These are phyloP conservation scores for Holothuria leucospilota DNA, from an alignment of 53 echinoderm and acorn worm species.

Conservation along the genomic window DNA sequence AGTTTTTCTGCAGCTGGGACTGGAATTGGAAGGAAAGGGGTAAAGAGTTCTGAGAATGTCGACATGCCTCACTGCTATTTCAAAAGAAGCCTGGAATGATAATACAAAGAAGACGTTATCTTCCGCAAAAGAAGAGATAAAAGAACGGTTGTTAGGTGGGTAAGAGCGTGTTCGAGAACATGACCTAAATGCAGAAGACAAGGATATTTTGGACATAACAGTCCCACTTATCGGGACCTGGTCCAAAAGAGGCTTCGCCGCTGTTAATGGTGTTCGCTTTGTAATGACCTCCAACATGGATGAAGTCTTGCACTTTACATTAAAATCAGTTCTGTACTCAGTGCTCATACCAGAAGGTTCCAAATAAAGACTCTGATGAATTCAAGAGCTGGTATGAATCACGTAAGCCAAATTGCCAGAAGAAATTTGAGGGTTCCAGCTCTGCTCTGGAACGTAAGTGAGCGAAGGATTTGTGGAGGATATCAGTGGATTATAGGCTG, in stretches of 20 bases:
- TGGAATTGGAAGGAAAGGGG: constrained; percentile 1
- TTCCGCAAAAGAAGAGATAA: constrained; percentile 4
- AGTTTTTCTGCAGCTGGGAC: constrained; percentile 29
- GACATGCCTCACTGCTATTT: constrained; percentile 12
- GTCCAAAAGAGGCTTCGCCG: constrained; percentile 54
- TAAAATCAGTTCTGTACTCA: constrained; percentile 32
- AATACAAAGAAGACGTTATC: constrained; percentile 17
- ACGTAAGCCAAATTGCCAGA: neutral
- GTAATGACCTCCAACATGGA: constrained; percentile 46
- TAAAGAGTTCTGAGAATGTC: constrained; percentile 8
- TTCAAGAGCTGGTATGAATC: constrained; percentile 19
- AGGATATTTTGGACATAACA: constrained; percentile 22
- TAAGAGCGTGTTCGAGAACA: constrained; percentile 21
- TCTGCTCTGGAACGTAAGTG: constrained; percentile 35
- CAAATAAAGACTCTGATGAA: constrained; percentile 26
- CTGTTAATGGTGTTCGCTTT: constrained; percentile 35
- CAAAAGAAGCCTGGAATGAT: constrained; percentile 41
- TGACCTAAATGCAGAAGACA: neutral
- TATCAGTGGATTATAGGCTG: neutral
- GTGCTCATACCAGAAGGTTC: constrained; percentile 18
- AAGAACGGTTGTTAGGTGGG: neutral
- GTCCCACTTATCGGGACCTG: constrained; percentile 59
- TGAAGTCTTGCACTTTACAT: constrained; percentile 29
- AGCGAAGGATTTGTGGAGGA: constrained; percentile 30
- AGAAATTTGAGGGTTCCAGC: constrained; percentile 19